Conservation (phyloP, 30 jellyfish, hydroid and myxozoan genomes). For the Hydractinia echinata region DNA sequence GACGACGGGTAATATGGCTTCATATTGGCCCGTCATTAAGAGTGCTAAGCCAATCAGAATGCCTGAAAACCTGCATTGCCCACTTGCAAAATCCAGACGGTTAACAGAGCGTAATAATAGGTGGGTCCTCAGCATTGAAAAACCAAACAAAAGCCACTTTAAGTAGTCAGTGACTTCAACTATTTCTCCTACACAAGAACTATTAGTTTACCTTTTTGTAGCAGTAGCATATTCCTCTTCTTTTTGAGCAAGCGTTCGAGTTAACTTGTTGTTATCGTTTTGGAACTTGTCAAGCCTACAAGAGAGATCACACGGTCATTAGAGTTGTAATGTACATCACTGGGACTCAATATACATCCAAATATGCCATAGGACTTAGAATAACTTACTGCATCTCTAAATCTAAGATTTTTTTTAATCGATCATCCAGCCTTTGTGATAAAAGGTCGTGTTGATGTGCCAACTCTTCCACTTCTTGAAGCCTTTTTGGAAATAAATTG, state of each 20-base stretch:
- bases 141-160: no score
- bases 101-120: no score
- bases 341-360: no score
- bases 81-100: no score
- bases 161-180: no score
- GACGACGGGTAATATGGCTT: no score
- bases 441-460: conserved; percentile 49
- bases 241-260: conserved; percentile 57
- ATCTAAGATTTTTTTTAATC: conserved; percentile 40
- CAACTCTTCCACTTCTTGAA: conserved; percentile 60
- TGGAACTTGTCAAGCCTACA: conserved; percentile 19
- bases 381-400: conserved; percentile 61
- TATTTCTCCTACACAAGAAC: no score
- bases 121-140: no score
- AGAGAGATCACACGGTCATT: background rate
- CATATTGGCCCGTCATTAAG: no score
- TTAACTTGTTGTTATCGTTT: conserved; percentile 50
- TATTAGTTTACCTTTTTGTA: conserved; percentile 49
- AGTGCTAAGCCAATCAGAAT: no score
- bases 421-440: conserved; percentile 54
- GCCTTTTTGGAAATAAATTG: conserved; percentile 22
- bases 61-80: no score
- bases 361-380: no score
- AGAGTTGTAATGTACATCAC: background rate
- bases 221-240: conserved; percentile 64